Base-by-base conservation (phyloP, 2,888 invertebrate species). In the Germaria angustata region DNA sequence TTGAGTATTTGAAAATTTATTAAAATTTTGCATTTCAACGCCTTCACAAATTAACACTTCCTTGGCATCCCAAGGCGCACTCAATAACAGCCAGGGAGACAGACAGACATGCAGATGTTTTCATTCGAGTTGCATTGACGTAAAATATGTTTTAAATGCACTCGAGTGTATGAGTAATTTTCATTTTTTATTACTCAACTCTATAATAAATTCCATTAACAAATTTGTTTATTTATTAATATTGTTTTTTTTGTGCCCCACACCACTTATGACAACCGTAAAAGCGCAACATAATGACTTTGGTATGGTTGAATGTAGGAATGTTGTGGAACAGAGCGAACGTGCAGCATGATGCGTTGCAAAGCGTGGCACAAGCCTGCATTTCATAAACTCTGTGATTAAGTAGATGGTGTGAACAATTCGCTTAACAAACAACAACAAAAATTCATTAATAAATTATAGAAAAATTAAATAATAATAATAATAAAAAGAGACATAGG, bases 1-100 rank as follows among this genome's bases (percentile, higher is more conserved):
- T 65, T 32, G 44, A 46, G 9, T 46, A 34, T 65, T 63, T 73
- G 32, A 22, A 34, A 65, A 63, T 75, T 75, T 65, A 65, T 75
- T 73, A 49, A 7, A 75, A 61, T 69, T 80, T 65, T 46, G 68
- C 63, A 69, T 55, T 34, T 80, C 39, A 75, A 80, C 80, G 80
- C 80, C 80, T 80, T 80, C 49, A 75, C 46, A 75, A 76, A 69
- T 75, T 80, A 65, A 80, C 69, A 80, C 75, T 80, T 80, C 75
- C 80, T 80, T 69, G 55, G 32, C 46, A 55, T 71, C 71, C 71
- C 36, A 71, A 46, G 36, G 71, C 57, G 22, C 22, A 32, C 44
- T 41, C 28, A 69, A 36, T 20, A 34, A 13, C 22, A 28, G 3
- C 3, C 34, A 9, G 0, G 57, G 36, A 55, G n/a, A n/a, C 32